Base-by-base conservation (phyloP, 2,888 invertebrate genomes). In the Apodemia zela region DNA sequence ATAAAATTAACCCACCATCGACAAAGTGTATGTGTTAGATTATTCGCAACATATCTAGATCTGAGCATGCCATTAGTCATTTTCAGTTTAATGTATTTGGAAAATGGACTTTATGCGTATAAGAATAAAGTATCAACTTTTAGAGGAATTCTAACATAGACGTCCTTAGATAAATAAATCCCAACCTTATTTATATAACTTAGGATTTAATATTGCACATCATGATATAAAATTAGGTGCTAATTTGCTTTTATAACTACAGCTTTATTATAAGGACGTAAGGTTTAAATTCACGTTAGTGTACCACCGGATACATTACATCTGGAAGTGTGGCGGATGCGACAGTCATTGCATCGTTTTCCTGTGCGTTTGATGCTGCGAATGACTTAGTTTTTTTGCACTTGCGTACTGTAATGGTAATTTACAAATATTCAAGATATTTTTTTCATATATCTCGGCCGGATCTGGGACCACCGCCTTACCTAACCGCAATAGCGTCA, bases 341-440 rank as follows among this genome's bases (percentile, higher is more conserved):
- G 66, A 72, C 72, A 73, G 75, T 73, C 74, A 67, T 68, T 68
- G 74, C 71, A 73, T 75, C 76, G 79, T 78, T 82, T 85, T 84
- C 85, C 84, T 83, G 80, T 69, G 68, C 66, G 68, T 70, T 75
- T 76, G 76, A 77, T 75, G 78, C 71, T 25, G 54, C n/a, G 2
- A 29, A 57, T 29, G 29, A 25, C 54, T 57, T 54, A 13, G 54
- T 54, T 57, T 57, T 57, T 57, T 57, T 57, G 54, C 54, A 57
- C 15, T 25, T 57, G 54, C 54, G n/a, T 57, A 25, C 54, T 25
- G 54, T 29, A 57, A 57, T 57, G 5, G 17, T 47, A 47, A 42
- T 47, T 8, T 17, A 8, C 45, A 2, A 47, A 17, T 47, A 47
- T n/a, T 42, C 5, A 13, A 38, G 38, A 15, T 38, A 38, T n/a